Conservation (phyloP, 1,140 invertebrate species). For the Drosophila ambigua region DNA sequence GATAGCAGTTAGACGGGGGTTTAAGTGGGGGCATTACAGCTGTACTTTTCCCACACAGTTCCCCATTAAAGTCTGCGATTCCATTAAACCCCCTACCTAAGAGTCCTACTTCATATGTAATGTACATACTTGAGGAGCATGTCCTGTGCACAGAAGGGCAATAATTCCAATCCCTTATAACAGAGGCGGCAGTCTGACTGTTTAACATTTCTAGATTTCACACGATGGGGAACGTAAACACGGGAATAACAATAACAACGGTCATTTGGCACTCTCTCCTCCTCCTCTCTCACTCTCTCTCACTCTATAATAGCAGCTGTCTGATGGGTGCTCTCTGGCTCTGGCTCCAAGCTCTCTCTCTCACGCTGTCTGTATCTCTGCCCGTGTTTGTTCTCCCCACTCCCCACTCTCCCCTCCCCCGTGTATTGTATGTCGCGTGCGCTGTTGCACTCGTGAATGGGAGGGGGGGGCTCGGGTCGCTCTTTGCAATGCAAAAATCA, state of each 20-base stretch:
- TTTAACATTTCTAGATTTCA: background rate
- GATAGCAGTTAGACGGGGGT: too few species aligned
- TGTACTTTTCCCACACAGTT: too few species aligned
- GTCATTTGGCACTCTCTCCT: slow-evolving; percentile 18
- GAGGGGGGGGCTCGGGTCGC: slow-evolving; percentile 26
- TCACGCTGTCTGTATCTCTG: slow-evolving; percentile 6
- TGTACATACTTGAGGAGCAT: too few species aligned
- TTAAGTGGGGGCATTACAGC: too few species aligned
- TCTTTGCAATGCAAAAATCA: slow-evolving; percentile 60
- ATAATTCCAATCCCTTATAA: too few species aligned
- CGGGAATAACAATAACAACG: slow-evolving; percentile 31
- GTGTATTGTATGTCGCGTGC: background rate
- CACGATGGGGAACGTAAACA: slow-evolving; percentile 39
- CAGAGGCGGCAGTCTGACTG: too few species aligned
- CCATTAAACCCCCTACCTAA: too few species aligned
- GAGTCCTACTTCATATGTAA: too few species aligned
- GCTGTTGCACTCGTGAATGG: slow-evolving; percentile 18
- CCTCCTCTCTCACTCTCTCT: slow-evolving; percentile 1
- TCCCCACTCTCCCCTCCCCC: too few species aligned
- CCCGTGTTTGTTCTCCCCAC: background rate
- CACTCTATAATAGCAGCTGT: background rate
- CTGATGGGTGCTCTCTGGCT: slow-evolving; percentile 24
- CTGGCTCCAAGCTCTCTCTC: slow-evolving; percentile 10
- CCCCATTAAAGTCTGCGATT: too few species aligned
- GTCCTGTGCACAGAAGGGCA: too few species aligned